A percentile compares a stretch with the other conserved stretches of the same genome.
phyloP scores from a whole-genome alignment of 2,888 invertebrate genomes.

The Chrysomela aeneicollis region DNA sequence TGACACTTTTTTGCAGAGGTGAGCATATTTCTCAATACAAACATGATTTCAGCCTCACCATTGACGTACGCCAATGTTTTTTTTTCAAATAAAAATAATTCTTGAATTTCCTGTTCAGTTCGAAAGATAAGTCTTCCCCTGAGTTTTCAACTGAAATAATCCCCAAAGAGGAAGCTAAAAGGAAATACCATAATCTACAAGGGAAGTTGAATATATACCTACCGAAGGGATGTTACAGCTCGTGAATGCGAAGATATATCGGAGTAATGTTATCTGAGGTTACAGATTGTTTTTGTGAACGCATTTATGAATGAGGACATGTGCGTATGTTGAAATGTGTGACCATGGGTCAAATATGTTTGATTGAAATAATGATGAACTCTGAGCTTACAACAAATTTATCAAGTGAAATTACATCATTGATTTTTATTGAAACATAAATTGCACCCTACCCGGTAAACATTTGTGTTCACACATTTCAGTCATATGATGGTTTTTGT shows the following conservation, averaged over 20 bases:
- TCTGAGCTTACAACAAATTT: neutral
- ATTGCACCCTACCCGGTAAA: neutral
- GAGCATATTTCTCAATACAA: too few relatives aligned
- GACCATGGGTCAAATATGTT: neutral
- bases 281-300: conserved; percentile 23
- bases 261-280: conserved; percentile 11
- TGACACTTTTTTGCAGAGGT: too few relatives aligned
- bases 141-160: neutral
- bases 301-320: conserved; percentile 6
- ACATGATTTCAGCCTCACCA: too few relatives aligned
- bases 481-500: too few relatives aligned
- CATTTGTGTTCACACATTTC: too few relatives aligned
- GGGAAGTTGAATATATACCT: neutral
- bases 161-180: neutral
- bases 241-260: neutral
- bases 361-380: neutral
- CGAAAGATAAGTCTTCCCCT: too few relatives aligned
- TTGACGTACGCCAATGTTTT: too few relatives aligned
- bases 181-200: neutral
- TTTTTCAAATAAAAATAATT: too few relatives aligned
- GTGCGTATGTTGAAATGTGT: neutral
- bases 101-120: too few relatives aligned
- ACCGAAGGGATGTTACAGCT: neutral
- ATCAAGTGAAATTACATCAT: neutral
- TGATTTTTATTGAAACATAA: neutral